Conservation (phyloP, 2,113 vertebrate species). For the Sylvia atricapilla region DNA sequence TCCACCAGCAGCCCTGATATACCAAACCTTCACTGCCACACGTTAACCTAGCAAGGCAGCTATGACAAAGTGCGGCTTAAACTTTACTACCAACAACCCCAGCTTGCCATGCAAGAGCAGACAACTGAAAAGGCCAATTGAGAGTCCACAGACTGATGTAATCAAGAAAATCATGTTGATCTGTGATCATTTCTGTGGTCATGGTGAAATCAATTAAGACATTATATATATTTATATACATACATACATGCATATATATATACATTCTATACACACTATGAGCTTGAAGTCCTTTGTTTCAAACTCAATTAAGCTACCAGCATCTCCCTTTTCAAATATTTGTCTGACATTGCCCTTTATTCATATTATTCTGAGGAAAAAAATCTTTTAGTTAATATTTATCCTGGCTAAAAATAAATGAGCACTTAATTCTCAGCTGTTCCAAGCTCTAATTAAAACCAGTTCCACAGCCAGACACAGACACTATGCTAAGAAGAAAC, state of each 20-base stretch:
- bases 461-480: conserved; percentile 19
- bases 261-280: not conserved
- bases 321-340: conserved; percentile 20
- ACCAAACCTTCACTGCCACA: not conserved
- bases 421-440: conserved; percentile 11
- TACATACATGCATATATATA: not conserved
- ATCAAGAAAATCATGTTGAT: not conserved
- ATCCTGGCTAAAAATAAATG: conserved; percentile 27
- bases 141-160: not conserved
- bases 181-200: not conserved
- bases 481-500: conserved; percentile 27
- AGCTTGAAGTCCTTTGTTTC: not conserved
- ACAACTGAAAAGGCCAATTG: not conserved
- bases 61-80: not conserved
- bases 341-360: not conserved
- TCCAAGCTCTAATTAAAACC: conserved; percentile 61
- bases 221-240: not conserved
- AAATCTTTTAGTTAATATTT: conserved; percentile 29
- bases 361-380: not conserved
- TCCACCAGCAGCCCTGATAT: not conserved
- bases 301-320: not conserved
- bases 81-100: not conserved
- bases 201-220: not conserved
- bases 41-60: not conserved
- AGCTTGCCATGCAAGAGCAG: not conserved